Evolutionary conservation across 1,140 invertebrate genomes (phyloP).

Genomic region (Pseudomyrmex concolor): DNA sequence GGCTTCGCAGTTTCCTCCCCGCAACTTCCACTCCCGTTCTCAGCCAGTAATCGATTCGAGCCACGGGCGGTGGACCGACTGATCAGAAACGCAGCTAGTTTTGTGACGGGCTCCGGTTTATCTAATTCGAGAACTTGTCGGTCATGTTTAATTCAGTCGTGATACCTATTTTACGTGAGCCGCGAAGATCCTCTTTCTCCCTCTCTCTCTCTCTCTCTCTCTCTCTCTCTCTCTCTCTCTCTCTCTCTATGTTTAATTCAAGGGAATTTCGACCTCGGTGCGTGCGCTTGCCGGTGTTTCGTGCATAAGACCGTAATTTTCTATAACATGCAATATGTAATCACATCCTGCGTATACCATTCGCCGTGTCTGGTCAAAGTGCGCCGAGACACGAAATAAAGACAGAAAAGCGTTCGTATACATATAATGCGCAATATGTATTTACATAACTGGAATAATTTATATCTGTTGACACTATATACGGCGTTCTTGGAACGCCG

Average conservation of each 20-base stretch:
- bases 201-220: no score
- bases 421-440: background rate
- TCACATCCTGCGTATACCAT: constrained; percentile 28
- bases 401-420: background rate
- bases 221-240: background rate
- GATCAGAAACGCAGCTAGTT: constrained; percentile 39
- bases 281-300: constrained; percentile 38
- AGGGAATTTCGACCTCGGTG: constrained; percentile 13
- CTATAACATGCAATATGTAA: constrained; percentile 52
- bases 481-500: background rate
- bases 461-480: constrained; percentile 1
- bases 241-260: constrained; percentile 66
- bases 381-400: constrained; percentile 12
- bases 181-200: constrained; percentile 32
- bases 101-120: constrained; percentile 23
- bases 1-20: constrained; percentile 31
- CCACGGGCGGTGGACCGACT: constrained; percentile 20
- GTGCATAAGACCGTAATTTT: constrained; percentile 57
- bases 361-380: constrained; percentile 25
- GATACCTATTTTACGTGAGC: constrained; percentile 59
- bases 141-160: constrained; percentile 70
- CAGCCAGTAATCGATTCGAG: constrained; percentile 65
- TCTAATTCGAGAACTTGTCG: constrained; percentile 62
- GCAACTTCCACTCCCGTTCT: background rate
- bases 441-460: constrained; percentile 19